phyloP scores from a whole-genome alignment of 2,113 vertebrate species.

The Gallinago undulata region DNA sequence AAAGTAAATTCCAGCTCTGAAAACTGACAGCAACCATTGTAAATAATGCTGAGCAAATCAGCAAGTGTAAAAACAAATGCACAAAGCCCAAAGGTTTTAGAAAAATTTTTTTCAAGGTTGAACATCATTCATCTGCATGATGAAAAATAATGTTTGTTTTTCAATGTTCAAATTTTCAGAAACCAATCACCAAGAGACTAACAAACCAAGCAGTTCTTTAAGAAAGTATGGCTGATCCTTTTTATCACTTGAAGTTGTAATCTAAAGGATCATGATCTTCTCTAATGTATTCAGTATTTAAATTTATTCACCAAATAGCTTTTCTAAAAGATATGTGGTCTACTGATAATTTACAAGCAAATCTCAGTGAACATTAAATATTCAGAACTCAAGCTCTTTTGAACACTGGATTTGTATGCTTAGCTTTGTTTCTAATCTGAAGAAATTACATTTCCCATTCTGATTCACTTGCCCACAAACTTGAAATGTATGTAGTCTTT shows the following conservation, averaged over 20 bases:
- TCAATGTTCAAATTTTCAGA: neutral
- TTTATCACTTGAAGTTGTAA: neutral
- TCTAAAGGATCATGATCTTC: neutral
- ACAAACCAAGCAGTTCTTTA: neutral
- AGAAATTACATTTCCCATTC: neutral
- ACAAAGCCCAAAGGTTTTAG: neutral
- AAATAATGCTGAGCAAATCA: neutral
- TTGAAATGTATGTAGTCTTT: neutral
- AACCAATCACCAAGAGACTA: neutral
- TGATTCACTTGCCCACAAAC: neutral
- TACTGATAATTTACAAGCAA: neutral
- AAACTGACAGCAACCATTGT: neutral
- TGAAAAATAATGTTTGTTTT: neutral
- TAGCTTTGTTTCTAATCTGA: neutral
- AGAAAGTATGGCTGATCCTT: neutral
- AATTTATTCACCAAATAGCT: constrained; percentile 12
- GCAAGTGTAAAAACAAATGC: neutral
- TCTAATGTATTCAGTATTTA: constrained; percentile 26
- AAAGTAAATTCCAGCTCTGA: neutral
- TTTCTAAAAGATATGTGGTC: neutral
- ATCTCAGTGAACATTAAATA: neutral
- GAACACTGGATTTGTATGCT: neutral
- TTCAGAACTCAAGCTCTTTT: neutral
- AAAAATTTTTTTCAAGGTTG: neutral
- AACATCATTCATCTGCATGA: neutral